Conservation (phyloP, 1,140 invertebrate genomes). For the Metaphire vulgaris region DNA sequence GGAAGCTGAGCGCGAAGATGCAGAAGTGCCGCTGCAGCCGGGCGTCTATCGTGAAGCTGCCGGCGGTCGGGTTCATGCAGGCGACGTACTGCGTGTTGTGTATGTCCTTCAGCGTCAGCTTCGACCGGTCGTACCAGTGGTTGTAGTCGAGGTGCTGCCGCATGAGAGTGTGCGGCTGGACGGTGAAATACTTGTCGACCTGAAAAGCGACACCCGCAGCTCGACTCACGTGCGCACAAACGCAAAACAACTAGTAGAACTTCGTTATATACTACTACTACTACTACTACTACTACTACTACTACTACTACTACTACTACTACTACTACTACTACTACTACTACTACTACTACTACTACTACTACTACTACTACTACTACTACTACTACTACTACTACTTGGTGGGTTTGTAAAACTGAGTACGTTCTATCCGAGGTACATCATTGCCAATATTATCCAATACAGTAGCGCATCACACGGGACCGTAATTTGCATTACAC, state of each 20-base stretch:
- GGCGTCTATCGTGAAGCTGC: constrained; percentile 91
- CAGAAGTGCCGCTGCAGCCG: constrained; percentile 80
- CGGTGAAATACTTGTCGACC: constrained; percentile 87
- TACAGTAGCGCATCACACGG: no score
- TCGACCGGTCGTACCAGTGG: constrained; percentile 84
- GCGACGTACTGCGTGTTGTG: constrained; percentile 94
- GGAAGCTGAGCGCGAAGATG: constrained; percentile 89
- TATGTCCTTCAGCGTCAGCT: constrained; percentile 86
- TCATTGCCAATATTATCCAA: no score
- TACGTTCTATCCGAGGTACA: no score
- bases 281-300: background rate
- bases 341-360: background rate
- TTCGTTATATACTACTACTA: background rate
- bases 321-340: background rate
- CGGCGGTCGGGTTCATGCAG: constrained; percentile 95
- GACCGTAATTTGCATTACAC: no score
- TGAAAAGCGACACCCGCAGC: constrained; percentile 33
- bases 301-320: background rate
- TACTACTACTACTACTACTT: no score
- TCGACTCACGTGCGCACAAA: no score
- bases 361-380: background rate
- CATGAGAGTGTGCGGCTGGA: constrained; percentile 90
- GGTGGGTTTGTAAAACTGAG: no score
- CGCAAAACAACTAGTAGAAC: background rate
- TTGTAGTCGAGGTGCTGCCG: constrained; percentile 89